Conservation (phyloP, 2,888 invertebrate genomes). For the Pseudanteris insignis region DNA sequence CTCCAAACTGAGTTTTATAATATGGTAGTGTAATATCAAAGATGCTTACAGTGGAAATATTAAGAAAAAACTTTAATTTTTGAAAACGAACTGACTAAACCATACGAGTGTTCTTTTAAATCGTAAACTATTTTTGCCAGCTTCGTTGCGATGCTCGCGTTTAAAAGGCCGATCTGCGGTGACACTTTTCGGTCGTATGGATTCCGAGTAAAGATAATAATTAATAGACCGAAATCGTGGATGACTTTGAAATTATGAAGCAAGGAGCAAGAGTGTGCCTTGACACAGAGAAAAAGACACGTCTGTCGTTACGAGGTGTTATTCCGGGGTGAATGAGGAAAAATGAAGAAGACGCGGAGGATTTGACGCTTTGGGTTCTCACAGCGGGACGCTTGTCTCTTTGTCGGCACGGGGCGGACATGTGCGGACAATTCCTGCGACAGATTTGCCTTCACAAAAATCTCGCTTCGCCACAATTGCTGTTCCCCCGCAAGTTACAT, state of each 20-base stretch:
- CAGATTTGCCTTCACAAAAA: constrained; percentile 61
- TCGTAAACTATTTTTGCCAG: constrained; percentile 21
- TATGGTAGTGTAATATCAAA: too few relatives aligned
- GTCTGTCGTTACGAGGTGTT: constrained; percentile 25
- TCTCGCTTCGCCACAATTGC: constrained; percentile 52
- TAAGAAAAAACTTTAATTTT: too few relatives aligned
- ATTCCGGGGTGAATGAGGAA: constrained; percentile 17
- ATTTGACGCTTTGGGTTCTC: constrained; percentile 48
- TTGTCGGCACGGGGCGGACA: constrained; percentile 62
- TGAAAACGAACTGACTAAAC: too few relatives aligned
- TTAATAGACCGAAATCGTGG: constrained; percentile 28
- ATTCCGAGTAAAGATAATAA: constrained; percentile 36
- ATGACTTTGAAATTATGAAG: constrained; percentile 39
- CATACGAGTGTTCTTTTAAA: constrained; percentile 10
- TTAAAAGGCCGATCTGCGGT: constrained; percentile 9
- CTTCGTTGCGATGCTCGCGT: constrained; percentile 11
- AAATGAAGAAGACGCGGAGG: constrained; percentile 40
- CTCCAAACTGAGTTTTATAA: too few relatives aligned
- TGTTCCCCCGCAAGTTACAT: constrained; percentile 33
- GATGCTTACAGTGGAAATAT: too few relatives aligned
- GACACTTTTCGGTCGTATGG: constrained; percentile 36
- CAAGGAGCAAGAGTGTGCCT: too few relatives aligned
- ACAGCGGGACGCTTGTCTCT: constrained; percentile 56
- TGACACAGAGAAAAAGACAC: constrained; percentile 31
- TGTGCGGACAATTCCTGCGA: constrained; percentile 65